These are phyloP conservation scores for Festucalex cinctus DNA, from an alignment of 2,113 vertebrate species.

Conservation along the genomic window DNA sequence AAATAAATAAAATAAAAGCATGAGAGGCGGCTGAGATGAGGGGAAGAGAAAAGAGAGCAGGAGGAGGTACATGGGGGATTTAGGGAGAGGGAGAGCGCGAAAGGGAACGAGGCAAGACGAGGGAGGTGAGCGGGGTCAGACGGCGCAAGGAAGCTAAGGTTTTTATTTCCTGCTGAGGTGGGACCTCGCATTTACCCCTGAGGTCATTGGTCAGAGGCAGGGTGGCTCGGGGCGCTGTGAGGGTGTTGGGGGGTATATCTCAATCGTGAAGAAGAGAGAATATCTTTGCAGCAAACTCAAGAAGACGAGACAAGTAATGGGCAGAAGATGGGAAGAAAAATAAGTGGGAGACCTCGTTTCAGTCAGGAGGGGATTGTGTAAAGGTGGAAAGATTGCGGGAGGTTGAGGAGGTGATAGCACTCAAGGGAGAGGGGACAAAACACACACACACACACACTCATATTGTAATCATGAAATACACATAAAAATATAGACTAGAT, in stretches of 20 bases:
- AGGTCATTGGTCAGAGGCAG: constrained; percentile 69
- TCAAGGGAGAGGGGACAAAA: constrained; percentile 29
- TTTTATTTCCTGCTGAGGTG: constrained; percentile 74
- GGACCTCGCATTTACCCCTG: constrained; percentile 71
- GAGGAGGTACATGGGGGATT: constrained; percentile 50
- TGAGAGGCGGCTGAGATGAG: constrained; percentile 23
- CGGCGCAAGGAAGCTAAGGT: constrained; percentile 68
- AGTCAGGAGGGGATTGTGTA: constrained; percentile 54
- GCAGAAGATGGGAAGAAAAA: constrained; percentile 34
- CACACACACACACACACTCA: constrained; percentile 17
- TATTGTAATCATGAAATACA: constrained; percentile 26
- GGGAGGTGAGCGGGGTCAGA: constrained; percentile 66
- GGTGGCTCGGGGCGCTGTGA: constrained; percentile 55
- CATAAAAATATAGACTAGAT: constrained; percentile 20
- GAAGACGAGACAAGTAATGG: constrained; percentile 38
- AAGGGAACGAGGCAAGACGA: constrained; percentile 47
- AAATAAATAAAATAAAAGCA: neutral
- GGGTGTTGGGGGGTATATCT: constrained; percentile 20
- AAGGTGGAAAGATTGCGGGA: constrained; percentile 56
- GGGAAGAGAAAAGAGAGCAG: constrained; percentile 34
- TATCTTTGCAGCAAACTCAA: constrained; percentile 50
- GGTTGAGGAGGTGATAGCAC: constrained; percentile 49
- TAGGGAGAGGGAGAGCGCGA: constrained; percentile 41
- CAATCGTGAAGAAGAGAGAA: constrained; percentile 43
- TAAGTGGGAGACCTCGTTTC: constrained; percentile 52